Conservation (phyloP, 1,140 invertebrate genomes). For the Andrena cerasifolii region DNA sequence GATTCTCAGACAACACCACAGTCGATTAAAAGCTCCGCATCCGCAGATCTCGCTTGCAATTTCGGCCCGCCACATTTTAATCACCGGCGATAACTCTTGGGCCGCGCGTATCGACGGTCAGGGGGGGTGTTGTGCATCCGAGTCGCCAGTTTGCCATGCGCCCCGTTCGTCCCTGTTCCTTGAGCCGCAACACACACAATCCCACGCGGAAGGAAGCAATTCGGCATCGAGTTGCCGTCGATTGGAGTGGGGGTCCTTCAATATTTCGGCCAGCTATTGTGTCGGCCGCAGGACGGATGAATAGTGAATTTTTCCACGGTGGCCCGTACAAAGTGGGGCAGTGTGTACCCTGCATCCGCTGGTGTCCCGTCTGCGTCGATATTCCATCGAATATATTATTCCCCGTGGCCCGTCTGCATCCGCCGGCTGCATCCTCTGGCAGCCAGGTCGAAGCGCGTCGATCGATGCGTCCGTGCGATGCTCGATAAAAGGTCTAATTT, state of each 20-base stretch:
- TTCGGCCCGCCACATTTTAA: conserved; percentile 48
- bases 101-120: background rate
- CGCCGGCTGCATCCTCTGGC: background rate
- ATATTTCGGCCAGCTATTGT: conserved; percentile 52
- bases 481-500: conserved; percentile 67
- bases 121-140: background rate
- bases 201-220: conserved; percentile 48
- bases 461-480: conserved; percentile 54
- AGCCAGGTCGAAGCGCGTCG: conserved; percentile 15
- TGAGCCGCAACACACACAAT: conserved; percentile 21
- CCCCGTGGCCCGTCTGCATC: background rate
- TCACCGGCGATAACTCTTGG: conserved; percentile 34
- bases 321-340: conserved; percentile 61
- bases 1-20: conserved; percentile 13
- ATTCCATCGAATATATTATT: too few species aligned
- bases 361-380: background rate
- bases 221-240: conserved; percentile 31
- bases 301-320: conserved; percentile 61
- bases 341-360: conserved; percentile 41
- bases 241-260: conserved; percentile 21
- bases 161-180: background rate
- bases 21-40: conserved; percentile 29
- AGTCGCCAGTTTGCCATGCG: background rate
- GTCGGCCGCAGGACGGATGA: conserved; percentile 30
- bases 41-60: conserved; percentile 43